phyloP scores from a whole-genome alignment of 2,113 vertebrate genomes.

The Corythaixoides concolor region DNA sequence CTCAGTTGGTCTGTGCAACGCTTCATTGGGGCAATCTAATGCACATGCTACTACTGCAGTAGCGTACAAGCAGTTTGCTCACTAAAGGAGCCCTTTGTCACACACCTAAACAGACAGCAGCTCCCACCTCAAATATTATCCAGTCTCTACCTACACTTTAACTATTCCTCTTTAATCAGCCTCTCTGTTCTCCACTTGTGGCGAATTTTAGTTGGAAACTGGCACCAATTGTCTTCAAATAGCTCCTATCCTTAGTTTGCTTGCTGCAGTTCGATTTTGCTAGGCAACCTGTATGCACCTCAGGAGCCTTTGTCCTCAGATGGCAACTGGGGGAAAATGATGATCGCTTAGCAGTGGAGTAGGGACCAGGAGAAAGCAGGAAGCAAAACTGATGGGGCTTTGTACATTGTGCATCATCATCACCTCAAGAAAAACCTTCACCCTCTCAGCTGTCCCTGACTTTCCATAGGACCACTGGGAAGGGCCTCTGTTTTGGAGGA shows the following conservation, averaged over 20 bases:
- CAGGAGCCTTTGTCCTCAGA: neutral
- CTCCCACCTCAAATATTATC: neutral
- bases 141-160: neutral
- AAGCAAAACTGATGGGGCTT: neutral
- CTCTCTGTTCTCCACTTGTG: neutral
- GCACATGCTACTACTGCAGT: neutral
- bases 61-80: neutral
- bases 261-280: neutral
- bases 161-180: neutral
- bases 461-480: neutral
- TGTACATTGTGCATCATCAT: neutral
- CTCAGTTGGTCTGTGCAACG: neutral
- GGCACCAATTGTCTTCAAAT: neutral
- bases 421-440: neutral
- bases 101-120: neutral
- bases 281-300: neutral
- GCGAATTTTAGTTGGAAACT: neutral
- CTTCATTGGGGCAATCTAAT: neutral
- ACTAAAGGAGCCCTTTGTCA: neutral
- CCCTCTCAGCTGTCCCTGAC: neutral
- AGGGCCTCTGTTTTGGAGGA: neutral
- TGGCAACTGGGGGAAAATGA: neutral
- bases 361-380: neutral
- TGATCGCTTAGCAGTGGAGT: neutral
- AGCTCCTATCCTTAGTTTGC: neutral